Percentiles rank a stretch among this genome's conserved stretches.
Conservation (phyloP, 2,888 invertebrate genomes). For the Pterobdella sp. region DNA sequence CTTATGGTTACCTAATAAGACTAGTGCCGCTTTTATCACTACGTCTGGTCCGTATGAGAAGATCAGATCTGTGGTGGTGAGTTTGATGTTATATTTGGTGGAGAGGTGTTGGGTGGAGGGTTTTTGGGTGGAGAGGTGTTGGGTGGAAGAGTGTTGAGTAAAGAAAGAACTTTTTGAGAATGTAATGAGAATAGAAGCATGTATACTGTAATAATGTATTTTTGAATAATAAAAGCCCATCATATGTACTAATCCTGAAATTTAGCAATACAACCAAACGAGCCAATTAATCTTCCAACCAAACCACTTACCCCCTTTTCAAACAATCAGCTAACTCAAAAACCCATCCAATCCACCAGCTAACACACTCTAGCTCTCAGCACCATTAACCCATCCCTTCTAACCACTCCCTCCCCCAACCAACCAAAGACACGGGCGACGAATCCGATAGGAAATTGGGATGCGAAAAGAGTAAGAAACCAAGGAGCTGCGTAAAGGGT, state of each 20-base stretch:
- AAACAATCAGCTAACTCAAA: neutral
- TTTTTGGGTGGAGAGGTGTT: too few species aligned
- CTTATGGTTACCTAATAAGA: constrained; percentile 73
- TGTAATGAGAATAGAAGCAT: too few species aligned
- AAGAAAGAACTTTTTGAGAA: too few species aligned
- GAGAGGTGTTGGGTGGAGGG: too few species aligned
- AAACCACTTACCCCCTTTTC: too few species aligned
- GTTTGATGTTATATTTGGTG: too few species aligned
- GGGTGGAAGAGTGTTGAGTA: too few species aligned
- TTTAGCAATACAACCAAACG: neutral
- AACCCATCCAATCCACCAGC: neutral
- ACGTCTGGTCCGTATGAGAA: constrained; percentile 83
- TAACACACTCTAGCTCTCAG: neutral
- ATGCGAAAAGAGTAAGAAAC: constrained; percentile 89
- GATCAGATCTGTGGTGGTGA: constrained; percentile 63
- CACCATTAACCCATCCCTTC: neutral
- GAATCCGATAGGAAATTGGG: constrained; percentile 90
- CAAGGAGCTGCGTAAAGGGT: constrained; percentile 93
- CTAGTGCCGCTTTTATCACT: constrained; percentile 78
- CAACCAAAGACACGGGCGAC: constrained; percentile 84
- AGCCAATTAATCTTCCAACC: neutral
- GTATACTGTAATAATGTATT: neutral
- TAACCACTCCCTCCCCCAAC: neutral
- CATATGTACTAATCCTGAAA: neutral
- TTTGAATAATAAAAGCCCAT: neutral